Conservation (phyloP, 2,113 vertebrate species). For the Octodon degus region DNA sequence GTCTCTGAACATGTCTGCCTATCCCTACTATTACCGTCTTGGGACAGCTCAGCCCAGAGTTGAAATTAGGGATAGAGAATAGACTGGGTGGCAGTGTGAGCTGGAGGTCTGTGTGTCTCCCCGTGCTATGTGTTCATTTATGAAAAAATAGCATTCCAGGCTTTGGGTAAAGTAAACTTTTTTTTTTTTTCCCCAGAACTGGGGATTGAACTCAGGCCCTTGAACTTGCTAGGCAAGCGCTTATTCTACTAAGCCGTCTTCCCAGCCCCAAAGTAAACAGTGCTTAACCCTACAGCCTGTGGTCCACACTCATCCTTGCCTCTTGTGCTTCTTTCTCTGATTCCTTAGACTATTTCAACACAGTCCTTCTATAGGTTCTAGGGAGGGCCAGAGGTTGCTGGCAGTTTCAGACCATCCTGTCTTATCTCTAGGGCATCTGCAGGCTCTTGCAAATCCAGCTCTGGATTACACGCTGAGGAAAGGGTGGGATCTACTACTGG, state of each 20-base stretch:
- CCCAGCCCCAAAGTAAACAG: background rate
- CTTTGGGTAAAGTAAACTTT: background rate
- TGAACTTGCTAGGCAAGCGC: no score
- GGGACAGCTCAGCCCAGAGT: background rate
- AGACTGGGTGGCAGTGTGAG: background rate
- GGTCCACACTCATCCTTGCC: background rate
- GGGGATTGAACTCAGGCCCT: no score
- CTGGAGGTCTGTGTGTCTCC: background rate
- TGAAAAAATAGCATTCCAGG: background rate
- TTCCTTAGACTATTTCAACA: background rate
- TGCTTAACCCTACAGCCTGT: fast-evolving
- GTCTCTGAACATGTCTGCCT: background rate
- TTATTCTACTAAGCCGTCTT: no score
- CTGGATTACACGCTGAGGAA: background rate
- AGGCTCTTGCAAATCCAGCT: background rate
- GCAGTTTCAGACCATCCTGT: background rate
- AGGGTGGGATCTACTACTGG: background rate
- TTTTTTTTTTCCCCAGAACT: no score
- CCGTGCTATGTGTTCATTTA: background rate
- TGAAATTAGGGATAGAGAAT: background rate
- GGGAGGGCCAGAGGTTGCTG: background rate
- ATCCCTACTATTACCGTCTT: background rate
- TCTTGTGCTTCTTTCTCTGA: background rate
- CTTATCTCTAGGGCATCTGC: background rate
- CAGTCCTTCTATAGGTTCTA: background rate